Percentiles rank a stretch among this genome's conserved stretches.
phyloP scores from a whole-genome alignment of 2,113 vertebrate genomes.

The Lutjanus erythropterus region DNA sequence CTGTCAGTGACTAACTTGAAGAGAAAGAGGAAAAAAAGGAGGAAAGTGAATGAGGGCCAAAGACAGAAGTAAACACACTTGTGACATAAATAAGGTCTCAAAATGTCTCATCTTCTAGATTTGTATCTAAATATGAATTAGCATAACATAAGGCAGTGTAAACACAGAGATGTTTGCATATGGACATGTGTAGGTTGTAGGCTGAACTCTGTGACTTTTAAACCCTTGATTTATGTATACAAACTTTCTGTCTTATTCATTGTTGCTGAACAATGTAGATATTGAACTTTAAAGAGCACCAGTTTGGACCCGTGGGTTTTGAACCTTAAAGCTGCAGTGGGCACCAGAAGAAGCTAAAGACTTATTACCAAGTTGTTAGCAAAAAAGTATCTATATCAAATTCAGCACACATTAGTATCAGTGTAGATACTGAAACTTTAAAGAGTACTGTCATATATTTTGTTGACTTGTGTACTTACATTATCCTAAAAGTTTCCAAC shows the following conservation, averaged over 20 bases:
- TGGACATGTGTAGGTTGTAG: neutral
- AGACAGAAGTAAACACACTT: conserved; percentile 7
- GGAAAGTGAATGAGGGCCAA: neutral
- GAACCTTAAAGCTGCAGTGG: neutral
- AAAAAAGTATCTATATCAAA: neutral
- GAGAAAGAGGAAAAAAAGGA: neutral
- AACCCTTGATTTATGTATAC: neutral
- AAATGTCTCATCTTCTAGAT: neutral
- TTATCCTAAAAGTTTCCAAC: no score
- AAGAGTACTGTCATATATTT: no score
- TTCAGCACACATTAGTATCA: neutral
- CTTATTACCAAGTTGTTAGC: neutral
- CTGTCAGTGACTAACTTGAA: neutral
- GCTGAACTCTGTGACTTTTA: neutral
- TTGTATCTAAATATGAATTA: neutral
- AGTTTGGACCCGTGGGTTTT: neutral
- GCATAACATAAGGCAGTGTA: neutral
- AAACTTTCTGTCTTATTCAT: neutral
- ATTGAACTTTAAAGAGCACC: neutral
- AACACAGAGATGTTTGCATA: neutral
- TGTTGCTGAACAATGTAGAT: neutral
- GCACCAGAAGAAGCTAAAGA: neutral
- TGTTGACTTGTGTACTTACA: no score
- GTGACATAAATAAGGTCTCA: conserved; percentile 1
- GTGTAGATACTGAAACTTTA: no score